Conservation (phyloP, 2,113 vertebrate genomes). For the Elaphurus davidianus region DNA sequence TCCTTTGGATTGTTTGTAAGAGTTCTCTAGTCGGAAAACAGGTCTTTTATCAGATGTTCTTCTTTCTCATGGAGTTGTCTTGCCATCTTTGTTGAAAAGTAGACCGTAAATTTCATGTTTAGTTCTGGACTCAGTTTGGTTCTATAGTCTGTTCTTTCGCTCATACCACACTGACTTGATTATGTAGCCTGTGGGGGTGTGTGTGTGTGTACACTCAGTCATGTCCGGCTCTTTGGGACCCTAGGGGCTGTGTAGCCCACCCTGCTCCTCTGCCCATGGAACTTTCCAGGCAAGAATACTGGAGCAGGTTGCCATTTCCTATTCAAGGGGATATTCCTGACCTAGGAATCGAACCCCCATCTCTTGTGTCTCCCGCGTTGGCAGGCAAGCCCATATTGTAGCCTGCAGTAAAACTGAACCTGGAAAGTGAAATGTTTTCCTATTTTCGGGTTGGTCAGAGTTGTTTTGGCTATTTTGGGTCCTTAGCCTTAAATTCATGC, state of each 20-base stretch:
- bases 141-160: neutral
- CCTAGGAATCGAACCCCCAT: neutral
- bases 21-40: neutral
- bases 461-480: neutral
- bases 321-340: neutral
- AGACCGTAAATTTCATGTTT: neutral
- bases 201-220: neutral
- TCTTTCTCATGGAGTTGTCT: neutral
- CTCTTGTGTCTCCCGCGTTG: neutral
- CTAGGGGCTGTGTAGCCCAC: neutral
- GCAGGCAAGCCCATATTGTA: neutral
- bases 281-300: neutral
- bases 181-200: rapidly evolving
- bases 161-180: neutral
- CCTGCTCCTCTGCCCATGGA: neutral
- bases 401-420: neutral
- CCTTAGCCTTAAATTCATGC: neutral
- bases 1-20: neutral
- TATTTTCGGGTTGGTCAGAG: neutral
- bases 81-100: neutral
- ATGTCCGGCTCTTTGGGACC: neutral
- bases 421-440: neutral
- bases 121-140: neutral
- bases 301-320: neutral
- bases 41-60: neutral